A percentile compares a stretch with the other conserved stretches of the same genome.
These are phyloP conservation scores for Ectobius pallidus DNA, from an alignment of 2,888 invertebrate species.

Conservation along the genomic window DNA sequence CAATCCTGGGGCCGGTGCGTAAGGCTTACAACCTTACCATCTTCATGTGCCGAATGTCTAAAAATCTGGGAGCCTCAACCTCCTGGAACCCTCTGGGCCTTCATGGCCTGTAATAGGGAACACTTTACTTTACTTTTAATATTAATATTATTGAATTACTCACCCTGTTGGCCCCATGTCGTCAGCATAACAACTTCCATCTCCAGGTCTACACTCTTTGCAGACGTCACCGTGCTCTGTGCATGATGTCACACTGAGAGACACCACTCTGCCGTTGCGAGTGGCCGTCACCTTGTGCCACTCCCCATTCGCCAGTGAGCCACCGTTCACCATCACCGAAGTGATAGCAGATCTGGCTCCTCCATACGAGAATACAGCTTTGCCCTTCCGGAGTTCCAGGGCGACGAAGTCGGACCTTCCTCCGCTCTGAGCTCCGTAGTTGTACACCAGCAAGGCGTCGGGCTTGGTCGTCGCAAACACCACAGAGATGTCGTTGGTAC, in stretches of 20 bases:
- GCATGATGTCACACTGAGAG: slow-evolving; percentile 80
- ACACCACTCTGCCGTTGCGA: slow-evolving; percentile 86
- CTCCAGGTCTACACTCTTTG: slow-evolving; percentile 84
- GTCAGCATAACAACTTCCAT: slow-evolving; percentile 81
- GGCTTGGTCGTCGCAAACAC: slow-evolving; percentile 89
- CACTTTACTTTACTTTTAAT: no score
- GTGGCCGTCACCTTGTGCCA: slow-evolving; percentile 94
- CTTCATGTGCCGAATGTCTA: no score
- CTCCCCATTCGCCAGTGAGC: slow-evolving; percentile 74
- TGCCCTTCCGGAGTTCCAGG: slow-evolving; percentile 83
- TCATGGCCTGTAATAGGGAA: no score
- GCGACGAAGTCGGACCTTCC: slow-evolving; percentile 93
- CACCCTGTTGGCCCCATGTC: slow-evolving; percentile 89
- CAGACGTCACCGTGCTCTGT: slow-evolving; percentile 86
- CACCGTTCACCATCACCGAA: slow-evolving; percentile 69
- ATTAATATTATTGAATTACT: slow-evolving; percentile 52
- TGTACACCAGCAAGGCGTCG: slow-evolving; percentile 87
- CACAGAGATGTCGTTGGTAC: slow-evolving; percentile 89
- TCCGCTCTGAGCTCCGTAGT: slow-evolving; percentile 85
- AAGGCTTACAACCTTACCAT: no score
- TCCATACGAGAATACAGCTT: slow-evolving; percentile 87
- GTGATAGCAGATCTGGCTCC: slow-evolving; percentile 88
- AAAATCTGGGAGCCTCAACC: no score
- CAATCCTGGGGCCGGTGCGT: no score
- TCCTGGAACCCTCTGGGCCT: no score